Evolutionary conservation across 1,140 invertebrate species (phyloP), one percentile per base, ranked within the genome.

Genomic region (Drosophila tani): DNA sequence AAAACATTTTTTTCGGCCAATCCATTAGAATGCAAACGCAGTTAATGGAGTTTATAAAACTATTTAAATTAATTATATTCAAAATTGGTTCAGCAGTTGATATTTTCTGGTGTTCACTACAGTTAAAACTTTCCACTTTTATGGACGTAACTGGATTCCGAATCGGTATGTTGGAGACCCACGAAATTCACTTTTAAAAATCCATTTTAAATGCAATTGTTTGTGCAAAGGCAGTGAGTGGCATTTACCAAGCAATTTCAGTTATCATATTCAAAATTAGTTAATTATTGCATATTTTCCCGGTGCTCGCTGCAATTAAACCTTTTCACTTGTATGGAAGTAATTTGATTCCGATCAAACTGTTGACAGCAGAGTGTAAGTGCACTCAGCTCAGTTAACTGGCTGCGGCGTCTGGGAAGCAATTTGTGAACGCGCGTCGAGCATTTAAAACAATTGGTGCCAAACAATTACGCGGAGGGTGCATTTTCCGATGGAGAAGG

Each of bases 381-480:
- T 77, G 75, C 73, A 77, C 62, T 58, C 74, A 40, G 62, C 62
- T 46, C 73, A 56, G 71, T 63, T 75, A 70, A 70, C 53, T 73
- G 59, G 71, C 59, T 53, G 73, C 43, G 76, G 58, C 69, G 60
- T 64, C 68, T 60, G 58, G 14, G 63, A 77, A 88, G 73, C 84
- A 83, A 87, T 88, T 87, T 88, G 84, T 63, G 84, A 83, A 67
- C 77, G 67, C 84, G 62, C 81, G 69, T 57, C 68, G 84, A 70
- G 81, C 83, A 87, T 87, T 87, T 87, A 87, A 87, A 87, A 87
- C 83, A 87, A 87, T 87, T 88, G 84, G 62, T 87, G 83, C 84
- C 83, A 81, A 87, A 82, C 84, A 88, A 87, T 88, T 87, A 87
- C 74, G 63, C 65, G 55, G 55, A 63, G 63, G 45, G 64, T 51